Conservation (phyloP, 2,113 vertebrate genomes). For the Lagopus muta region DNA sequence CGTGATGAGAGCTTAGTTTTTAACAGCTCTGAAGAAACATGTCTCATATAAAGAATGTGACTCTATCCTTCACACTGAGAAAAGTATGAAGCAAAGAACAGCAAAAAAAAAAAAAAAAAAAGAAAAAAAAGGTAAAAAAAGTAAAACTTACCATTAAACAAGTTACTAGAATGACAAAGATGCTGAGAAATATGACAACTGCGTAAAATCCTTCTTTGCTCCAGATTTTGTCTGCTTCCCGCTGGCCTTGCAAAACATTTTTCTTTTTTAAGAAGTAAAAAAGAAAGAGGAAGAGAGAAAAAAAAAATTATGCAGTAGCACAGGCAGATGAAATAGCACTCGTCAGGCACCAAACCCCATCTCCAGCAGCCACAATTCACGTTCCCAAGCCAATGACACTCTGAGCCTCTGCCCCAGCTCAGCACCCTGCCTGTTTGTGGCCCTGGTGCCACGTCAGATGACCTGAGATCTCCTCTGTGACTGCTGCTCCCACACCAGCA, state of each 20-base stretch:
- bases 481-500: neutral
- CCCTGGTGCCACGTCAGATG: rapidly evolving
- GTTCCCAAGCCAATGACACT: neutral
- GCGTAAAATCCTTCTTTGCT: constrained; percentile 91
- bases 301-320: constrained; percentile 48
- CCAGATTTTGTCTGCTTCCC: constrained; percentile 89
- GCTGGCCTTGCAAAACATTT: constrained; percentile 92
- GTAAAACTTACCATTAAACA: constrained; percentile 92
- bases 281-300: constrained; percentile 71
- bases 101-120: neutral
- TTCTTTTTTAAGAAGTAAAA: constrained; percentile 80
- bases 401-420: neutral
- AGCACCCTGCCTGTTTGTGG: neutral
- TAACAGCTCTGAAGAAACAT: neutral
- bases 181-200: constrained; percentile 92
- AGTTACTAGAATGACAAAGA: constrained; percentile 92
- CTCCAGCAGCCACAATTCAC: constrained; percentile 31
- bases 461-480: neutral
- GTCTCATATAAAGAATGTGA: neutral
- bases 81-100: constrained; percentile 32
- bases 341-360: constrained; percentile 42
- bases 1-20: neutral
- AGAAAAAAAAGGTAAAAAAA: constrained; percentile 49
- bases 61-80: neutral
- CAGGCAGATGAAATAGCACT: constrained; percentile 32